These are phyloP conservation scores for Tragelaphus imberbis DNA, from an alignment of 2,113 vertebrate species.

Conservation along the genomic window DNA sequence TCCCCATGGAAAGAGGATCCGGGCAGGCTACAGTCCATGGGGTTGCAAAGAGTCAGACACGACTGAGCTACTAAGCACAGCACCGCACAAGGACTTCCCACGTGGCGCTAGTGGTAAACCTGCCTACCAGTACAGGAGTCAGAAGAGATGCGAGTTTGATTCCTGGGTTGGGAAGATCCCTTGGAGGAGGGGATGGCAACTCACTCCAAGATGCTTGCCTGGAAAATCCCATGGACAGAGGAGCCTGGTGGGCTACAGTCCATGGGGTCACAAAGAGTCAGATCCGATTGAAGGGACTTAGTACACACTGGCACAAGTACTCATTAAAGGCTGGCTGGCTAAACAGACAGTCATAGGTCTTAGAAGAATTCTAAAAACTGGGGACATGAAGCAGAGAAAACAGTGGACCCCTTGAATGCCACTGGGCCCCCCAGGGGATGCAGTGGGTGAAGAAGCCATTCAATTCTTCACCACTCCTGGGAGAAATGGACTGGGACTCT, in stretches of 20 bases:
- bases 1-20: too few relatives aligned
- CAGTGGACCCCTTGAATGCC: not conserved
- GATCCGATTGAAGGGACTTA: accelerated
- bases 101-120: accelerated
- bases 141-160: accelerated
- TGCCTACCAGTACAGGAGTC: accelerated
- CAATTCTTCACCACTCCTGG: not conserved
- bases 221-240: not conserved
- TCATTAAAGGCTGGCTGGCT: not conserved
- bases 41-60: not conserved
- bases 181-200: not conserved
- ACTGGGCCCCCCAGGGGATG: not conserved
- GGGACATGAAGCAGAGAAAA: not conserved
- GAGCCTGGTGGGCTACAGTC: not conserved
- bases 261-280: not conserved
- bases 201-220: not conserved
- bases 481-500: not conserved
- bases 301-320: not conserved
- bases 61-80: not conserved
- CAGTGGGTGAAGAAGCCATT: not conserved
- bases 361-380: not conserved
- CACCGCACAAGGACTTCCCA: not conserved
- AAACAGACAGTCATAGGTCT: not conserved
- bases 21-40: too few relatives aligned
- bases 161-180: not conserved